Conservation (phyloP, 2,888 invertebrate genomes). For the Drosophila nr. fundita region DNA sequence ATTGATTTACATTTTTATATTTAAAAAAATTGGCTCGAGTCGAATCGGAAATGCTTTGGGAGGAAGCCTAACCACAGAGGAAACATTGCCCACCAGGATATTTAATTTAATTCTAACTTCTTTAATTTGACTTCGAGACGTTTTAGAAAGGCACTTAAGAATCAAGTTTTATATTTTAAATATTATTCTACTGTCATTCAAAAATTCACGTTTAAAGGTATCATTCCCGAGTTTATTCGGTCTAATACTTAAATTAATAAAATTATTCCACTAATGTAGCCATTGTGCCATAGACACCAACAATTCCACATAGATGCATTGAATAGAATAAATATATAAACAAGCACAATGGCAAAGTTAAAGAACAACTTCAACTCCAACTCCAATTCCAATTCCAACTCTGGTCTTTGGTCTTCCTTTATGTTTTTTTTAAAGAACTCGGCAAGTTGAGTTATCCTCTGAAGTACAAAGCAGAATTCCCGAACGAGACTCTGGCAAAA, state of each 20-base stretch:
- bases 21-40: not conserved
- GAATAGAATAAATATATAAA: conserved; percentile 36
- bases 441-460: conserved; percentile 40
- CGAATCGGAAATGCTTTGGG: not conserved
- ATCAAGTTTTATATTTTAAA: too few relatives aligned
- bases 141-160: too few relatives aligned
- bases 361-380: conserved; percentile 29
- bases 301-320: conserved; percentile 6
- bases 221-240: not conserved
- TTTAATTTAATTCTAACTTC: not conserved
- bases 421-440: conserved; percentile 27
- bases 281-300: not conserved
- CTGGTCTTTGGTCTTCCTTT: conserved; percentile 41
- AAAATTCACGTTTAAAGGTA: not conserved
- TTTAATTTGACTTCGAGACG: not conserved
- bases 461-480: conserved; percentile 32
- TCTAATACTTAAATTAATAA: not conserved
- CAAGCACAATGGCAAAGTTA: conserved; percentile 42
- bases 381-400: conserved; percentile 11
- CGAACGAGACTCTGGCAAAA: conserved; percentile 44
- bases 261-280: not conserved
- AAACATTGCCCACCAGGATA: not conserved
- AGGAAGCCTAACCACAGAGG: too few relatives aligned
- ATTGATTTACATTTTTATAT: conserved; percentile 4
- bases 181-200: not conserved